Evolutionary conservation across 2,797 vertebrate genomes (phyloP).

Genomic region (Scolopax rusticola): DNA sequence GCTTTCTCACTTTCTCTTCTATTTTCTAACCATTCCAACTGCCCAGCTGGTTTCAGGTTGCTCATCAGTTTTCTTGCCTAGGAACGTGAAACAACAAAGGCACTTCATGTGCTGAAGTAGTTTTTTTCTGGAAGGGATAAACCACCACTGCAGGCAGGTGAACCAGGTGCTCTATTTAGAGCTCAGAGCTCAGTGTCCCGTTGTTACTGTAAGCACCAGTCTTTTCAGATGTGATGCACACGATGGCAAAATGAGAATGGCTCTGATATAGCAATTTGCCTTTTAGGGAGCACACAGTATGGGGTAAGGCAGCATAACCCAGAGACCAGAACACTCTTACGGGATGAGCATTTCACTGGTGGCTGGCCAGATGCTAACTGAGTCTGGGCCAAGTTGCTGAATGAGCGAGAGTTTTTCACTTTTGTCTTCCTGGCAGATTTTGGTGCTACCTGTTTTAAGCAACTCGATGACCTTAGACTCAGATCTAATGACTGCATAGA

Average conservation of each 20-base stretch:
- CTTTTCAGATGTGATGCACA: neutral
- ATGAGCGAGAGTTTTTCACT: neutral
- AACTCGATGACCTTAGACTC: neutral
- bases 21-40: neutral
- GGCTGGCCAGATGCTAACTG: neutral
- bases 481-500: neutral
- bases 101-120: neutral
- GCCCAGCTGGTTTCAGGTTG: neutral
- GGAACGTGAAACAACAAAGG: conserved; percentile 20
- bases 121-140: conserved; percentile 38
- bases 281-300: neutral
- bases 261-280: conserved; percentile 15
- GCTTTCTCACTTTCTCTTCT: neutral
- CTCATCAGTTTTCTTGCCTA: conserved; percentile 41
- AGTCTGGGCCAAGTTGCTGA: neutral
- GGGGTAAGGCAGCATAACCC: neutral
- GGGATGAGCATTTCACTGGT: neutral
- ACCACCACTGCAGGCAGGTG: neutral
- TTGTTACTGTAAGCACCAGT: neutral
- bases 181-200: neutral
- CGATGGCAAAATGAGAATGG: neutral
- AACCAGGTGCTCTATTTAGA: neutral
- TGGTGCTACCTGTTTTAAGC: neutral
- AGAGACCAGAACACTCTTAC: neutral
- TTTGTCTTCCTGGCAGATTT: neutral